Percentiles rank a stretch among this genome's conserved stretches.
phyloP scores from a whole-genome alignment of 2,113 vertebrate species.

The Perca fluviatilis region DNA sequence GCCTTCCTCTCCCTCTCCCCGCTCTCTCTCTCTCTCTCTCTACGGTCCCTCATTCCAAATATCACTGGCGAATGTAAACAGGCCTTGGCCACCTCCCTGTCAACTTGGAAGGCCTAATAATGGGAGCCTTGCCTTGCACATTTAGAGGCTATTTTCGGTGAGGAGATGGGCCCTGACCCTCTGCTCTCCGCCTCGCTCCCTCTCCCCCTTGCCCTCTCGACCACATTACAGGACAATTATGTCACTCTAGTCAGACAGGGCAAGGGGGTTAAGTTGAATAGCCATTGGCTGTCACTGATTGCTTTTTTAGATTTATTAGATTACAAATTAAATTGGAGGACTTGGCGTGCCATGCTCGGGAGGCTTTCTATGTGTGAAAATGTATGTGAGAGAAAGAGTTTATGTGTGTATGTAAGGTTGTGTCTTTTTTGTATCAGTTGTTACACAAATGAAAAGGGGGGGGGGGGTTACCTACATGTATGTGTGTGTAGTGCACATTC shows the following conservation, averaged over 20 bases:
- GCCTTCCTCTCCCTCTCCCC: slow-evolving; percentile 37
- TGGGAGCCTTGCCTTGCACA: slow-evolving; percentile 72
- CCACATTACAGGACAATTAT: slow-evolving; percentile 80
- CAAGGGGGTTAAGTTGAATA: slow-evolving; percentile 68
- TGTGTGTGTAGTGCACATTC: background rate
- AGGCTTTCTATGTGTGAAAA: slow-evolving; percentile 29
- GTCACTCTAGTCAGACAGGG: slow-evolving; percentile 62
- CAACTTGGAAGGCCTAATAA: slow-evolving; percentile 76
- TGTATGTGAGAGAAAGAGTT: background rate
- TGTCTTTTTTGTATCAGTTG: background rate
- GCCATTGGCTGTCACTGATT: slow-evolving; percentile 66
- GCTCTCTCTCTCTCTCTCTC: slow-evolving; percentile 54
- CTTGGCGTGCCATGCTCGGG: slow-evolving; percentile 16
- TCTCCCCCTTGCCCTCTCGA: slow-evolving; percentile 59
- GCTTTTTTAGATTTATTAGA: slow-evolving; percentile 76
- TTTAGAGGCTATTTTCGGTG: slow-evolving; percentile 77
- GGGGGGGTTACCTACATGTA: background rate
- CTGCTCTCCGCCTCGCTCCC: slow-evolving; percentile 39
- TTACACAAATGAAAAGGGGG: background rate
- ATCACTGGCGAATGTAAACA: slow-evolving; percentile 76
- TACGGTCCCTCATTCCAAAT: slow-evolving; percentile 68
- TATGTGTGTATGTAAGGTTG: background rate
- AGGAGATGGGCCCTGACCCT: slow-evolving; percentile 69
- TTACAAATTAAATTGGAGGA: slow-evolving; percentile 72
- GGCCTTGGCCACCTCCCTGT: slow-evolving; percentile 70